Base-by-base conservation (phyloP, 2,888 invertebrate species). In the Operophtera brumata region DNA sequence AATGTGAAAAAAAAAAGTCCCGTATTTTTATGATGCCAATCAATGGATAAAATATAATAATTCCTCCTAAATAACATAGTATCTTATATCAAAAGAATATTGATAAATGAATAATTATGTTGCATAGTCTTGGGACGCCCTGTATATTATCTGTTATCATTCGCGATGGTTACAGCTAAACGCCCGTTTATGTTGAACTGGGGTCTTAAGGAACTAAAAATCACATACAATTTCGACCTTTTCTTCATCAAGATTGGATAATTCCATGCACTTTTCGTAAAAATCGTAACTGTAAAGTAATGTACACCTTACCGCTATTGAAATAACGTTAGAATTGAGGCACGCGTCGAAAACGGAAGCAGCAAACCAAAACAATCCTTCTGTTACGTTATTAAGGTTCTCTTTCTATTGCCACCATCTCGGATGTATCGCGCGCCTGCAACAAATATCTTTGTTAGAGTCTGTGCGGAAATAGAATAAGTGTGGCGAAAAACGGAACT, bases 341-440 rank as follows among this genome's bases (percentile, higher is more conserved):
- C 57, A 44, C 55, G 52, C 57, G 32, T 26, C 55, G 47, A 13
- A 12, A 56, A 56, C 45, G 51, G 51, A 56, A 56, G 51, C 56
- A 47, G 51, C 28, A 44, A 47, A 56, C 47, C 43, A 46, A 50
- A 42, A 13, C 34, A 46, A 55, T 42, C 32, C 45, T 45, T 41
- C 45, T 36, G 39, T 26, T 32, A 37, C 26, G 26, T 4, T 13
- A 6, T 10, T 48, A 41, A 45, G 45, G 47, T 48, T 44, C 39
- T 30, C 10, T 55, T 51, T 51, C 47, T 56, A 51, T 48, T 45
- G 52, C 37, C 57, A 34, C 52, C 47, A 45, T 41, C 48, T 52
- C 20, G 52, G 45, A 32, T 37, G 44, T 28, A 37, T 25, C 36
- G 51, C 57, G 57, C 41, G 57, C 57, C 57, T 57, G 56, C 5